Percentiles rank a stretch among this genome's conserved stretches.
Conservation (phyloP, 2,888 invertebrate genomes). For the Stegana nigrithorax region DNA sequence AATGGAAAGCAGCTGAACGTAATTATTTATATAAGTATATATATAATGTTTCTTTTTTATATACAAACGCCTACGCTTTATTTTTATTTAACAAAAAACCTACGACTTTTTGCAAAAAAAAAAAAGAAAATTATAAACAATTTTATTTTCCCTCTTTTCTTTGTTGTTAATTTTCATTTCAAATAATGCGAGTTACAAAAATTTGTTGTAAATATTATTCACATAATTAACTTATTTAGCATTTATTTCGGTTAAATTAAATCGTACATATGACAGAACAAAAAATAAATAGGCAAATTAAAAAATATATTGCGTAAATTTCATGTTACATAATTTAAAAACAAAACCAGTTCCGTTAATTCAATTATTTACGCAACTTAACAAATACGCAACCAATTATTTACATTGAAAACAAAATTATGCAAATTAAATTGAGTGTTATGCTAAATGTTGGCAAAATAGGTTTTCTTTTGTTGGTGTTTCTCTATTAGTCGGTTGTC, state of each 20-base stretch:
- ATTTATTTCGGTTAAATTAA: too few species aligned
- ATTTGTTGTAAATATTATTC: too few species aligned
- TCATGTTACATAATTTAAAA: neutral
- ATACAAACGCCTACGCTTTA: neutral
- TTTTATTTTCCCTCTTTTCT: slow-evolving; percentile 5
- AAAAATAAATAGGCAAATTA: neutral
- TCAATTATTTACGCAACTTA: neutral
- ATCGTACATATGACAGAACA: too few species aligned
- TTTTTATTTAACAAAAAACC: neutral
- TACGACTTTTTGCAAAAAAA: too few species aligned
- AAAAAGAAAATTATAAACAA: slow-evolving; percentile 16
- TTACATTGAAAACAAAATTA: neutral
- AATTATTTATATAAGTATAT: slow-evolving; percentile 31
- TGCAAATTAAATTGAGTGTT: neutral
- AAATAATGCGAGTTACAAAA: neutral
- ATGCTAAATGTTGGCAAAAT: too few species aligned
- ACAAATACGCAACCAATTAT: neutral
- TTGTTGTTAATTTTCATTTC: slow-evolving; percentile 1
- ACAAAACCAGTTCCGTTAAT: neutral
- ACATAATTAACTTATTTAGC: too few species aligned
- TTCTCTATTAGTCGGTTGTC: too few species aligned
- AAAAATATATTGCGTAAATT: neutral
- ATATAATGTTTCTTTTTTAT: neutral
- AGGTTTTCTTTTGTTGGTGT: too few species aligned
- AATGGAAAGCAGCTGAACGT: slow-evolving; percentile 56